Evolutionary conservation across 1,140 invertebrate genomes (phyloP).

Genomic region (Hyphantria cunea): DNA sequence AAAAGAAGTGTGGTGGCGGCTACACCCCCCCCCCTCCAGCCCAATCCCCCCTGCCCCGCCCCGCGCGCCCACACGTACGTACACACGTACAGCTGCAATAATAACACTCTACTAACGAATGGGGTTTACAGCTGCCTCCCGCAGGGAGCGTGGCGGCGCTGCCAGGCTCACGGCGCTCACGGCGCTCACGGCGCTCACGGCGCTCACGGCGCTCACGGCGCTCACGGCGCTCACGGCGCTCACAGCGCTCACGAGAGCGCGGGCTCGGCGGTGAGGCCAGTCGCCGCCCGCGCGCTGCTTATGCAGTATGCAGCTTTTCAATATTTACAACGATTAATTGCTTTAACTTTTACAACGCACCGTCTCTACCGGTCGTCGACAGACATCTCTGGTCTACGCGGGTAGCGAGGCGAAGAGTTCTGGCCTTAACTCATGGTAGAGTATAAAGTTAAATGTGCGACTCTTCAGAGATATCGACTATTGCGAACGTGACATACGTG

Average conservation of each 20-base stretch:
- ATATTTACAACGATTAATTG: constrained; percentile 42
- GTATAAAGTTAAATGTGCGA: no score
- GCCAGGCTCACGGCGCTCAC: constrained; percentile 10
- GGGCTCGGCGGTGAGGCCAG: no score
- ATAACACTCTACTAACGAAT: constrained; percentile 49
- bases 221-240: no score
- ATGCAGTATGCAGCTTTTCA: not conserved
- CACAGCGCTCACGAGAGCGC: no score
- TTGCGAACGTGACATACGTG: no score
- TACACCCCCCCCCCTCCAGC: constrained; percentile 7
- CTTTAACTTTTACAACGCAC: no score
- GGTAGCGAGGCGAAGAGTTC: no score
- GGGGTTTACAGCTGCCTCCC: constrained; percentile 54
- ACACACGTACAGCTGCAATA: constrained; percentile 29
- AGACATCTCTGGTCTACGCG: no score
- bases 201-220: constrained; percentile 13
- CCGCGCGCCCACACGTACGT: constrained; percentile 36
- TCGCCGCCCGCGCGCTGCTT: not conserved
- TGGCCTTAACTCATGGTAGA: no score
- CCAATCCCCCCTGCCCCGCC: constrained; percentile 23
- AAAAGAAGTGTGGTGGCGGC: constrained; percentile 7
- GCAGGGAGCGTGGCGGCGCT: constrained; percentile 12
- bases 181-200: constrained; percentile 5
- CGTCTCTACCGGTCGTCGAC: no score
- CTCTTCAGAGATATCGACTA: no score